Base-by-base conservation (phyloP, 2,113 vertebrate genomes). In the Xenopus borealis region DNA sequence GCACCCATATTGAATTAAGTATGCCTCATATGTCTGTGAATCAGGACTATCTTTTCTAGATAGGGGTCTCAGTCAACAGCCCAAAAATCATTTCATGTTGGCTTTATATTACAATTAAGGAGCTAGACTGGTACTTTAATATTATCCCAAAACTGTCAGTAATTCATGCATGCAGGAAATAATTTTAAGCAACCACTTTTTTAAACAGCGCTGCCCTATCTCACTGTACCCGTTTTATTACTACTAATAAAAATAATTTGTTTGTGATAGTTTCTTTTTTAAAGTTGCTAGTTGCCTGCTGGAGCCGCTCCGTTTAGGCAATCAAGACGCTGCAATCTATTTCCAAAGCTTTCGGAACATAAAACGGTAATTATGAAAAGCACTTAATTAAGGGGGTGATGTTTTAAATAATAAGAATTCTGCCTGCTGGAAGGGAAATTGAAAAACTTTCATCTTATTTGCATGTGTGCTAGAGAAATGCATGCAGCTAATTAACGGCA, bases 341-440 rank as follows among this genome's bases (percentile, higher is more conserved):
- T 77, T 77, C 57, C 66, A 52, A 62, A 75, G 73, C 57, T 66
- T 53, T 69, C 13, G 58, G 45, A 23, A 69, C 73, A 77, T 77
- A 77, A 77, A 77, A 70, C 67, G 64, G 74, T 77, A 69, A 77
- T 77, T 77, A 77, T 77, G 67, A 69, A 58, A 77, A 77, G 52
- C 67, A 77, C 67, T 70, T 69, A 77, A 77, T 77, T 77, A 77
- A 77, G 33, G 74, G 46, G 74, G 66, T 63, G 58, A 77, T 77
- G 67, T 62, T 77, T 77, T 77, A 77, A 77, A 77, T 70, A 70
- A 77, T 70, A 77, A 69, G 61, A 77, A 77, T 77, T 66, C 61
- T 33, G 66, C 66, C 27, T 57, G 59, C 67, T 68, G 66, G 67
- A 70, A 69, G 58, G 66, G 67, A 76, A 70, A 76, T 70, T 69